Base-by-base conservation (phyloP, 2,888 invertebrate genomes). In the Caenorhabditis sp. region DNA sequence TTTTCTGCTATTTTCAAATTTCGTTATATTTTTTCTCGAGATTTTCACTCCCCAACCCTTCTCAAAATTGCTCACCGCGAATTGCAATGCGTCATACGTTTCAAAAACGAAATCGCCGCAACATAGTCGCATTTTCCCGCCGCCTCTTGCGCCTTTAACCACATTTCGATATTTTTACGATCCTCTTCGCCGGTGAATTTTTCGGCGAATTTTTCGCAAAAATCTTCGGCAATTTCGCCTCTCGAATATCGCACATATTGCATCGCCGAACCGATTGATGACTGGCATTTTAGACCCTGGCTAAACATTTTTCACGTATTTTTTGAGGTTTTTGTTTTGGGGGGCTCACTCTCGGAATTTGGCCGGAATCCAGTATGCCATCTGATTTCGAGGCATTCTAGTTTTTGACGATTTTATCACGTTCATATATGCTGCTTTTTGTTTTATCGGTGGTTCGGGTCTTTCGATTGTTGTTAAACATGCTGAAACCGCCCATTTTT, bases 21-120 rank as follows among this genome's bases (percentile, higher is more conserved):
- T n/a, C n/a, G n/a, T n/a, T n/a, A n/a, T n/a, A n/a, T n/a, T n/a
- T n/a, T n/a, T n/a, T n/a, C n/a, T n/a, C n/a, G n/a, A n/a, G n/a
- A n/a, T n/a, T n/a, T n/a, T n/a, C n/a, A n/a, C n/a, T n/a, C n/a
- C n/a, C n/a, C n/a, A n/a, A n/a, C n/a, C n/a, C n/a, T n/a, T n/a
- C n/a, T 31, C 10, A 31, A 31, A 36, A 37, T 1, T 37, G 19
- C 5, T 12, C 5, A 61, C 60, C 61, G 43, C 0, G 59, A 57
- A 53, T 69, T 69, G 3, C 51, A 50, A 66, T 69, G 73, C 0
- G 62, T 51, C 73, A 74, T 74, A 8, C 59, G 62, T 4, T 55
- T 26, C 8, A 74, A 53, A 19, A 31, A 59, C 6, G 43, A 49
- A 17, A 68, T 65, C 0, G 68, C 72, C n/a, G 59, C 5, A 17